A percentile compares a stretch with the other conserved stretches of the same genome.
Conservation (phyloP, 2,797 vertebrate species). For the Spondyliosoma cantharus region DNA sequence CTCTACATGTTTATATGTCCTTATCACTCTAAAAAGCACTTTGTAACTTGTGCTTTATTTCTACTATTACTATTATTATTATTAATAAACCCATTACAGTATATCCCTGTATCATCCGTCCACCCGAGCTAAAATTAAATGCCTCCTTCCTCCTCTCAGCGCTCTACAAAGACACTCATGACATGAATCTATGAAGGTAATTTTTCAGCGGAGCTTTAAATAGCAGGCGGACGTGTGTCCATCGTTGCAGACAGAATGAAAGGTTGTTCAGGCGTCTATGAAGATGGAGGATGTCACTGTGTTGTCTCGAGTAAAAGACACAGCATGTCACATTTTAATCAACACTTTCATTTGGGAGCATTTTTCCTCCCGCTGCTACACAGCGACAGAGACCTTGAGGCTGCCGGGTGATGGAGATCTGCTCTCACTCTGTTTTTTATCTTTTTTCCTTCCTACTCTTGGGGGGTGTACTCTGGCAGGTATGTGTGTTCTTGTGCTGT, state of each 20-base stretch:
- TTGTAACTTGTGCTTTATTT: slow-evolving; percentile 16
- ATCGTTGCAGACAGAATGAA: slow-evolving; percentile 53
- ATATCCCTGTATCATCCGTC: background rate
- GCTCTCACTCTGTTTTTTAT: slow-evolving; percentile 39
- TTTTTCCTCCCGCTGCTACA: slow-evolving; percentile 73
- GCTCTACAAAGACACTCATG: slow-evolving; percentile 38
- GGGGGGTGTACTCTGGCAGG: slow-evolving; percentile 20
- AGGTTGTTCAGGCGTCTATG: slow-evolving; percentile 57
- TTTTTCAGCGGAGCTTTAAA: slow-evolving; percentile 67
- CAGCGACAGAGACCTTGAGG: slow-evolving; percentile 82
- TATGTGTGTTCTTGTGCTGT: slow-evolving; percentile 4
- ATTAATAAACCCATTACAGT: background rate
- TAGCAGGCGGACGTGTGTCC: slow-evolving; percentile 65
- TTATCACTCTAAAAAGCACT: background rate
- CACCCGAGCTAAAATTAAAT: slow-evolving; percentile 7
- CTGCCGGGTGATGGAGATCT: slow-evolving; percentile 79
- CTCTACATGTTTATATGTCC: background rate
- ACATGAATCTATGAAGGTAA: slow-evolving; percentile 37
- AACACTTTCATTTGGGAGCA: slow-evolving; percentile 80
- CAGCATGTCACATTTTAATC: slow-evolving; percentile 83
- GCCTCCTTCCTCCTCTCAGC: slow-evolving; percentile 7
- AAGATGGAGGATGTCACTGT: slow-evolving; percentile 76
- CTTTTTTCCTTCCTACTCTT: slow-evolving; percentile 11
- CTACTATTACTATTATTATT: background rate
- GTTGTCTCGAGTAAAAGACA: slow-evolving; percentile 70